Conservation (phyloP, 2,797 vertebrate genomes). For the Liasis olivaceus region DNA sequence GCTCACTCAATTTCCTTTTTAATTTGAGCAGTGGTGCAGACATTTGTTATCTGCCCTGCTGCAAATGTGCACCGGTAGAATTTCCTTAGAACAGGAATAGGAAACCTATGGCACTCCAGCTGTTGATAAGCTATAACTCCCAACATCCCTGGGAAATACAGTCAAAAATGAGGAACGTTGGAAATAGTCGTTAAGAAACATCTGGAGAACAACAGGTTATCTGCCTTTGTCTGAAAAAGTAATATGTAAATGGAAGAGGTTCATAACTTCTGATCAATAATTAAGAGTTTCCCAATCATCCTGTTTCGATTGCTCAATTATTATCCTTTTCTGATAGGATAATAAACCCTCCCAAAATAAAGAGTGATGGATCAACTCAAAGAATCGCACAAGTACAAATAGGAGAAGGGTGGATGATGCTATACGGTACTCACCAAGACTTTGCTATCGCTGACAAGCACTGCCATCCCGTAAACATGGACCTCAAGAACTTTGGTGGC, state of each 20-base stretch:
- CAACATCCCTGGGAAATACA: background rate
- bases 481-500: slow-evolving; percentile 70
- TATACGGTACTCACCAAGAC: slow-evolving; percentile 19
- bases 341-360: background rate
- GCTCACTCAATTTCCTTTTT: background rate
- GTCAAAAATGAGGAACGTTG: background rate
- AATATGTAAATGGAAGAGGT: background rate
- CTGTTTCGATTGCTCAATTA: background rate
- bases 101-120: background rate
- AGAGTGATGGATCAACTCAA: background rate
- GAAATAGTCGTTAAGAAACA: background rate
- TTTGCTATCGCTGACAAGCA: background rate
- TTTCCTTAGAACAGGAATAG: background rate
- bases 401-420: background rate
- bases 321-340: background rate
- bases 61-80: background rate
- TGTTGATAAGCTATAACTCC: background rate
- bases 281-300: background rate
- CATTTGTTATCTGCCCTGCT: background rate
- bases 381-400: background rate
- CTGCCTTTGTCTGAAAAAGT: background rate
- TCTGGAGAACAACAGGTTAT: background rate
- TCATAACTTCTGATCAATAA: background rate
- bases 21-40: background rate
- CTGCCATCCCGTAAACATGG: slow-evolving; percentile 58